Percentiles rank a stretch among this genome's conserved stretches.
These are phyloP conservation scores for Drosophila anomelani DNA, from an alignment of 2,888 invertebrate genomes.

Conservation along the genomic window DNA sequence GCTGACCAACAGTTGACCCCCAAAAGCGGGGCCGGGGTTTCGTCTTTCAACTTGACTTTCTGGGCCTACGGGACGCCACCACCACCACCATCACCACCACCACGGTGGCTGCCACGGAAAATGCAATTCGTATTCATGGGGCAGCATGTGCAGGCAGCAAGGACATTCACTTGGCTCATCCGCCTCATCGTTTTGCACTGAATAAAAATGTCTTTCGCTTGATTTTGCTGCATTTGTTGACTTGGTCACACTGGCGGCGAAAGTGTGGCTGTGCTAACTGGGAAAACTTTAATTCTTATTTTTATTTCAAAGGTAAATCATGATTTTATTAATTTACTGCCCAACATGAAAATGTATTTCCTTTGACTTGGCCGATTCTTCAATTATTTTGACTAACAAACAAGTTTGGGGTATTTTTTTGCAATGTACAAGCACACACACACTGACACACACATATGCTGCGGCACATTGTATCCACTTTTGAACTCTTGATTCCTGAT, in stretches of 20 bases:
- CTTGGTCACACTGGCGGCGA: neutral
- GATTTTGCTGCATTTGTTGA: neutral
- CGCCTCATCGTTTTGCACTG: slow-evolving; percentile 12
- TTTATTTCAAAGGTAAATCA: neutral
- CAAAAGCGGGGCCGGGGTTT: slow-evolving; percentile 33
- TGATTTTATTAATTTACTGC: neutral
- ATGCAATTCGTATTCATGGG: slow-evolving; percentile 74
- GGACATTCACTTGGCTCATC: slow-evolving; percentile 43
- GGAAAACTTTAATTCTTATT: neutral
- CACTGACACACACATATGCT: slow-evolving; percentile 14
- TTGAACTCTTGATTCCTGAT: slow-evolving; percentile 68
- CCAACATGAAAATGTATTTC: neutral
- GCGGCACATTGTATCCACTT: slow-evolving; percentile 44
- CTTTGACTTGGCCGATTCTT: neutral
- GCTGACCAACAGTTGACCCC: slow-evolving; percentile 62
- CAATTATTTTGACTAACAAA: too few species aligned
- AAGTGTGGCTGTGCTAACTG: neutral
- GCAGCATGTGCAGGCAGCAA: slow-evolving; percentile 56
- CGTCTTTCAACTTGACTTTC: slow-evolving; percentile 79
- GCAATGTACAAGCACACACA: slow-evolving; percentile 1
- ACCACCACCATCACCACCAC: neutral
- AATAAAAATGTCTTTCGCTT: neutral
- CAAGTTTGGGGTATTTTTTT: neutral
- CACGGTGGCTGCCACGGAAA: slow-evolving; percentile 3
- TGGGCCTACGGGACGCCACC: slow-evolving; percentile 42